Evolutionary conservation across 1,140 invertebrate genomes (phyloP), one percentile per base, ranked within the genome.

Genomic region (Apis mellifera): DNA sequence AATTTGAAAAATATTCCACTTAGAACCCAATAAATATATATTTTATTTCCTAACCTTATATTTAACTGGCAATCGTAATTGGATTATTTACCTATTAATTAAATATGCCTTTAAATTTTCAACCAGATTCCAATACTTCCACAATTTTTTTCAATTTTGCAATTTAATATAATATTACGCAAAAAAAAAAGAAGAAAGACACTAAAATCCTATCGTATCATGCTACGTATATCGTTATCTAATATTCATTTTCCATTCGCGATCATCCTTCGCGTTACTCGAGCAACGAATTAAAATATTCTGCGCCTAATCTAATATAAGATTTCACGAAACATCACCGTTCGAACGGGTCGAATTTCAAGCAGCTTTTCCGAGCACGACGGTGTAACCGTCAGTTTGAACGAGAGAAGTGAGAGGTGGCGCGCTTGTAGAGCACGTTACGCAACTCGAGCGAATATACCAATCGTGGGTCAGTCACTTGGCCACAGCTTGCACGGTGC

Each of bases 341-440:
- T 64, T 1, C 17, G 8, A 32, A 9, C 9, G 21, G 17, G 2
- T 54, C 26, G 17, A 54, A 78, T 57, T 69, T 69, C 21, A 26
- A 69, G 11, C 54, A 11, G 15, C 32, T 69, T 68, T 48, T 69
- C 64, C 54, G 55, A 50, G 23, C 9, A n/a, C n/a, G 21, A 57
- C n/a, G 21, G 42, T 13, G 19, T 23, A 21, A 9, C 13, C n/a
- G 13, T 69, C n/a, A 26, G 66, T 55, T 82, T 21, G 68, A 70
- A 76, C 72, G 55, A 83, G 48, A 78, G 84, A 86, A 86, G 85
- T 86, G 85, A 86, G 85, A 86, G 85, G 85, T 70, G 65, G 65
- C 19, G 11, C n/a, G 68, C 15, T 78, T 64, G 62, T 69, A 70
- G 12, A 59, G 7, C 57, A 78, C 66, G 57, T 86, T 86, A 85